Conservation (phyloP, 2,797 vertebrate genomes). For the Gymnodraco acuticeps region DNA sequence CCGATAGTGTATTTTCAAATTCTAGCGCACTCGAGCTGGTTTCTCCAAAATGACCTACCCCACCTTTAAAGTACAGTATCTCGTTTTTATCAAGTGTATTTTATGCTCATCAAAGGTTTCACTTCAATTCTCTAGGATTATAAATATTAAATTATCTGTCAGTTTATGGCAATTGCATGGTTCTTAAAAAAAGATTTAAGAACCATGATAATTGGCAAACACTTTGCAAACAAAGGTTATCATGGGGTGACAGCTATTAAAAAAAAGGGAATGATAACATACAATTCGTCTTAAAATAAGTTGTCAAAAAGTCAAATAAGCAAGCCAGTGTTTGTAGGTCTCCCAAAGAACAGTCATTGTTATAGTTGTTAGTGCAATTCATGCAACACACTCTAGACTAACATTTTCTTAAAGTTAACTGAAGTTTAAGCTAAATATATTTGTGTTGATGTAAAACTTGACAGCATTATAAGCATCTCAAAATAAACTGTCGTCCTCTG, state of each 20-base stretch:
- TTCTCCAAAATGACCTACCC: no score
- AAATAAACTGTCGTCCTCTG: background rate
- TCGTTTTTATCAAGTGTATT: background rate
- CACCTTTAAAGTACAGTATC: background rate
- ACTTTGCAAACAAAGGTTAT: background rate
- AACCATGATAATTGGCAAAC: background rate
- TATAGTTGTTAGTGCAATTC: background rate
- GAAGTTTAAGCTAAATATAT: background rate
- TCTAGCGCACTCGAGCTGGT: no score
- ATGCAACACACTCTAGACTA: background rate
- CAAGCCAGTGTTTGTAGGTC: background rate
- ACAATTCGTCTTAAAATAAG: background rate
- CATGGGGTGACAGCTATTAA: background rate
- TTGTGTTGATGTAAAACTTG: background rate
- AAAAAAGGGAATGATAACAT: background rate
- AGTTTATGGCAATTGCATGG: background rate
- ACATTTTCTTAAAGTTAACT: background rate
- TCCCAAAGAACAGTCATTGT: background rate
- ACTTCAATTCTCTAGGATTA: background rate
- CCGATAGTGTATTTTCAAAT: no score
- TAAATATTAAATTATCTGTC: background rate
- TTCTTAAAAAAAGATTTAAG: background rate
- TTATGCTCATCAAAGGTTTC: background rate
- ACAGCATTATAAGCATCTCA: background rate
- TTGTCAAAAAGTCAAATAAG: background rate